Conservation (phyloP, 1,140 invertebrate species). For the Melitaea cinxia region DNA sequence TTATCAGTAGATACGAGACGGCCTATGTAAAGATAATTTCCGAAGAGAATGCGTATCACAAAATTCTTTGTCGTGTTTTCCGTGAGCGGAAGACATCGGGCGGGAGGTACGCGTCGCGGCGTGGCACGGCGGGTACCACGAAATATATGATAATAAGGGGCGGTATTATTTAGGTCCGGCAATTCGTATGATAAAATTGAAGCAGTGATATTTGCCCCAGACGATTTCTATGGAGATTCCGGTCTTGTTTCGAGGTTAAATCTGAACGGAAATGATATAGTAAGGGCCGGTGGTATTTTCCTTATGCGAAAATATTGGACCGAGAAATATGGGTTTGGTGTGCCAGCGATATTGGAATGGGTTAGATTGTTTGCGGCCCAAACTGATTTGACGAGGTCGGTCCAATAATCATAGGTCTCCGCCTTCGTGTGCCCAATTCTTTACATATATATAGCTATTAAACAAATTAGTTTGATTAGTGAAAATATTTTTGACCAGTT, state of each 20-base stretch:
- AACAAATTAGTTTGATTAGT: no score
- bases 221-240: conserved; percentile 79
- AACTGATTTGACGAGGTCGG: conserved; percentile 26
- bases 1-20: conserved; percentile 52
- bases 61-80: conserved; percentile 42
- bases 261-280: conserved; percentile 74
- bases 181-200: conserved; percentile 78
- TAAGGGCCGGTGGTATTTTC: conserved; percentile 51
- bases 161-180: conserved; percentile 74
- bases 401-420: conserved; percentile 11
- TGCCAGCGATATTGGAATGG: conserved; percentile 41
- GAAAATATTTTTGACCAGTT: no score
- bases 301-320: conserved; percentile 57
- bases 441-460: no score
- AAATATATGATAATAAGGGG: conserved; percentile 73
- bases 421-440: no score
- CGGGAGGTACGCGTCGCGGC: conserved; percentile 53
- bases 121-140: conserved; percentile 53
- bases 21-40: conserved; percentile 61
- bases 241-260: conserved; percentile 74
- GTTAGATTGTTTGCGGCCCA: conserved; percentile 29
- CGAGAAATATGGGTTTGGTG: conserved; percentile 51
- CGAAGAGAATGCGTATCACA: conserved; percentile 36
- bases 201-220: conserved; percentile 71
- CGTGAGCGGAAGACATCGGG: conserved; percentile 48